Percentiles rank a stretch among this genome's conserved stretches.
Evolutionary conservation across 2,113 vertebrate genomes (phyloP).

Genomic region (Phaethornis superciliosus): DNA sequence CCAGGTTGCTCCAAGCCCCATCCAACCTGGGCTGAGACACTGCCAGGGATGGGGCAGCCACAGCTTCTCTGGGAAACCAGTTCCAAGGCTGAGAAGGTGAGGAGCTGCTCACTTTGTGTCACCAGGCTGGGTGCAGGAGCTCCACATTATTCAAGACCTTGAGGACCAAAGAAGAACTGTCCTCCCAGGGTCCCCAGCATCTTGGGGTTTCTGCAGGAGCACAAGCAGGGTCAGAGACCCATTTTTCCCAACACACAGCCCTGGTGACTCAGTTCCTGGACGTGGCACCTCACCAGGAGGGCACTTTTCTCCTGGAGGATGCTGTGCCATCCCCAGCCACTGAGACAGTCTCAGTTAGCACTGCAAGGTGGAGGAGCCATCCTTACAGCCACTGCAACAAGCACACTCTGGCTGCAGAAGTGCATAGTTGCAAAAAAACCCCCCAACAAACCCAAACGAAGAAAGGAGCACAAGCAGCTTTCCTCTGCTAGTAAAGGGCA

Average conservation of each 20-base stretch:
- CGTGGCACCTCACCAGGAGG: not conserved
- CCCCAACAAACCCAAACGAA: no score
- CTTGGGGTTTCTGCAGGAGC: not conserved
- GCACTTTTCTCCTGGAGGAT: not conserved
- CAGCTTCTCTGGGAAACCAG: no score
- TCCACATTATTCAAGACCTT: fast-evolving
- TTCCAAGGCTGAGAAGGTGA: not conserved
- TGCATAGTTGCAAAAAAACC: not conserved
- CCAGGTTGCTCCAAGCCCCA: no score
- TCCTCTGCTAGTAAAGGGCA: not conserved
- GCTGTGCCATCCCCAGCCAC: not conserved
- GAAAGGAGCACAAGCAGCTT: not conserved
- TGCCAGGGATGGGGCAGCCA: no score
- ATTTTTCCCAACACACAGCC: fast-evolving
- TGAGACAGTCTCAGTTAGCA: fast-evolving
- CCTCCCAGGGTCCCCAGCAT: not conserved
- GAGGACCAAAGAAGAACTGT: fast-evolving
- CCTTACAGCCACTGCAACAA: not conserved
- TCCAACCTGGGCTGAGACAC: no score
- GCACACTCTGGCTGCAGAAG: not conserved
- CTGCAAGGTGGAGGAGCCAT: not conserved
- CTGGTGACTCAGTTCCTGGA: fast-evolving
- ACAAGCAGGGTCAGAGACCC: not conserved
- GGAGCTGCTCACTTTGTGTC: fast-evolving
- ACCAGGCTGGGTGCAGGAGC: not conserved